Evolutionary conservation across 2,888 invertebrate genomes (phyloP), one percentile per base, ranked within the genome.

Genomic region (Limulus polyphemus): DNA sequence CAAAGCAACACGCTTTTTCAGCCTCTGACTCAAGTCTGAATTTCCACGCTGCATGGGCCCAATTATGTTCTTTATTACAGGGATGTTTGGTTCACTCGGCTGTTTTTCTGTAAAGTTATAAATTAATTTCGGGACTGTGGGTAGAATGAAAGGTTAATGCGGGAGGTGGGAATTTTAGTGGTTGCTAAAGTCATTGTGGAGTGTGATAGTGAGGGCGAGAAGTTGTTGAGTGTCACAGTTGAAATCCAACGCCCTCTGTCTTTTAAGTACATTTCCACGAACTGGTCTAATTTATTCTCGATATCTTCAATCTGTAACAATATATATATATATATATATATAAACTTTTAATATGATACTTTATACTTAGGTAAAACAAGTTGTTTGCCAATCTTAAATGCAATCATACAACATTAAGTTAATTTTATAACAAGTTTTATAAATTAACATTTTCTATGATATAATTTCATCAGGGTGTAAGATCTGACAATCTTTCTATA

Each of bases 251-350:
- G 62, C 47, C 62, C 59, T 65, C 90, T 83, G 76, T 92, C 91
- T 77, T 90, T 90, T 81, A 88, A 85, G 77, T 90, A 90, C 79
- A 91, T 82, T 75, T 92, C 90, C 78, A 92, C 83, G 74, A 92
- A 83, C 78, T 89, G 85, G 80, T 92, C 91, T 78, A 92, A 81
- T 81, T 92, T 92, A 75, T 83, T 83, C 79, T 91, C 91, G 77
- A 92, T 90, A 78, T 92, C 91, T 76, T 90, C 91, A 76, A 92
- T 90, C 91, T 91, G n/a, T n/a, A n/a, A n/a, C n/a, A n/a, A n/a
- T n/a, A n/a, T n/a, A n/a, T n/a, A n/a, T n/a, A n/a, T n/a, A n/a
- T n/a, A n/a, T n/a, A n/a, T n/a, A n/a, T n/a, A n/a, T n/a, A n/a
- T n/a, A n/a, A n/a, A n/a, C n/a, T n/a, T n/a, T n/a, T n/a, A n/a